Conservation (phyloP, 2,797 vertebrate genomes). For the Erethizon dorsatum region DNA sequence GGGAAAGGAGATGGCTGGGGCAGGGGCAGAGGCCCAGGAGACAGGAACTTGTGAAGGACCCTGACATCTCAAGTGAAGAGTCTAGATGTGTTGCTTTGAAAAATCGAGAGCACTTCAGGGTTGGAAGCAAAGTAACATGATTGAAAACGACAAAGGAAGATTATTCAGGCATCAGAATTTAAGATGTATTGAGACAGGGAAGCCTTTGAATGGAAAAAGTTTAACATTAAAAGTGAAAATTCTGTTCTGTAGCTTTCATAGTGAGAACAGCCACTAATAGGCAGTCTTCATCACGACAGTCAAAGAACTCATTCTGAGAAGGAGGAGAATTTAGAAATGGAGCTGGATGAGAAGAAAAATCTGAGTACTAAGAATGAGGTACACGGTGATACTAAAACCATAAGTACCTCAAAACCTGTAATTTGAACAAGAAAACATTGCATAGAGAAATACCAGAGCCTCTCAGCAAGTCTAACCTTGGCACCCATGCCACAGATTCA, state of each 20-base stretch:
- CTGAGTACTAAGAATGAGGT: background rate
- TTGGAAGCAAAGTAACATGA: background rate
- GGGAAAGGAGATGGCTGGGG: background rate
- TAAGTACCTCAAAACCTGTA: background rate
- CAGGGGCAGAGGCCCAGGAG: background rate
- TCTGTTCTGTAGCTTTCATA: background rate
- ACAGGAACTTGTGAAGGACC: fast-evolving
- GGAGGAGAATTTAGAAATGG: constrained; percentile 9
- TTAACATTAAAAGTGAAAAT: constrained; percentile 25
- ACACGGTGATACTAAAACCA: background rate
- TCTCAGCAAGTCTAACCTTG: background rate
- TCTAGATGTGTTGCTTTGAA: background rate
- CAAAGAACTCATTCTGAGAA: constrained; percentile 18
- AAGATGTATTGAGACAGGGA: background rate
- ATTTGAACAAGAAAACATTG: background rate
- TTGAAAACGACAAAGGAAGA: background rate
- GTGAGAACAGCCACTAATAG: background rate
- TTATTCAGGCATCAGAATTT: constrained; percentile 10
- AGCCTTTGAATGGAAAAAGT: background rate
- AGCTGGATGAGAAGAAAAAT: background rate
- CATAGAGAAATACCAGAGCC: background rate
- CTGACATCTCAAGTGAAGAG: background rate
- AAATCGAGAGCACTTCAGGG: background rate
- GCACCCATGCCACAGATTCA: background rate
- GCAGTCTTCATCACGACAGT: background rate